These are phyloP conservation scores for Chalcosyrphus nemorum DNA, from an alignment of 2,888 invertebrate species.

Conservation along the genomic window DNA sequence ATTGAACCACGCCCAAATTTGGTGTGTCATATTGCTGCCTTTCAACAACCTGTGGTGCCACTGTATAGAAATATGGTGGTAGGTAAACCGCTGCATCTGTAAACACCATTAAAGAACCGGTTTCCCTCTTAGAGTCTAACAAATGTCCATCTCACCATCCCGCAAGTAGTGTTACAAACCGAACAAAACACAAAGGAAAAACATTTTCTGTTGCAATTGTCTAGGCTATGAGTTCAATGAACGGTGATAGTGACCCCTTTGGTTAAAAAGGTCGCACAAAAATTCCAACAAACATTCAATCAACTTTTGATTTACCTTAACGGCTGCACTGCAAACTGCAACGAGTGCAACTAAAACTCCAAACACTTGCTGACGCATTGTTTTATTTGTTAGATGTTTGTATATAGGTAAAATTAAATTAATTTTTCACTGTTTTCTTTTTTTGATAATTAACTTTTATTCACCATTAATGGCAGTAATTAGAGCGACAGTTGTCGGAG, in stretches of 20 bases:
- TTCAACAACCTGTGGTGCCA: background rate
- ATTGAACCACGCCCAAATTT: slow-evolving; percentile 37
- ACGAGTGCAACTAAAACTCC: slow-evolving; percentile 76
- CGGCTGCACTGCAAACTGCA: slow-evolving; percentile 75
- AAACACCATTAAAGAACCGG: slow-evolving; percentile 44
- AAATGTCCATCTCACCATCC: background rate
- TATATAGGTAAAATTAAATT: background rate
- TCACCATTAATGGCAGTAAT: background rate
- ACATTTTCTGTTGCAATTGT: slow-evolving; percentile 10
- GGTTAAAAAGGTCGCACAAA: slow-evolving; percentile 28
- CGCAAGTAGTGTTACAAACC: slow-evolving; percentile 7
- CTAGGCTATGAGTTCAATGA: slow-evolving; percentile 29
- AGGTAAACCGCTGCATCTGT: slow-evolving; percentile 41
- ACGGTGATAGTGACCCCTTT: slow-evolving; percentile 21
- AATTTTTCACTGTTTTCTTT: slow-evolving; percentile 9
- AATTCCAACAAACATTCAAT: background rate
- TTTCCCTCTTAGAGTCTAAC: slow-evolving; percentile 1
- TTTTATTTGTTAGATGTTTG: background rate
- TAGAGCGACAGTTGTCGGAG: background rate
- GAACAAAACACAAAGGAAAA: slow-evolving; percentile 28
- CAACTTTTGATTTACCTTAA: slow-evolving; percentile 74
- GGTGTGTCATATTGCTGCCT: slow-evolving; percentile 12
- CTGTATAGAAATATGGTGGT: background rate
- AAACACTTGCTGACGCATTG: slow-evolving; percentile 74
- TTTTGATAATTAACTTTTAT: slow-evolving; percentile 3